Percentiles rank a stretch among this genome's conserved stretches.
Evolutionary conservation across 2,113 vertebrate genomes (phyloP).

Genomic region (Prunella himalayana): DNA sequence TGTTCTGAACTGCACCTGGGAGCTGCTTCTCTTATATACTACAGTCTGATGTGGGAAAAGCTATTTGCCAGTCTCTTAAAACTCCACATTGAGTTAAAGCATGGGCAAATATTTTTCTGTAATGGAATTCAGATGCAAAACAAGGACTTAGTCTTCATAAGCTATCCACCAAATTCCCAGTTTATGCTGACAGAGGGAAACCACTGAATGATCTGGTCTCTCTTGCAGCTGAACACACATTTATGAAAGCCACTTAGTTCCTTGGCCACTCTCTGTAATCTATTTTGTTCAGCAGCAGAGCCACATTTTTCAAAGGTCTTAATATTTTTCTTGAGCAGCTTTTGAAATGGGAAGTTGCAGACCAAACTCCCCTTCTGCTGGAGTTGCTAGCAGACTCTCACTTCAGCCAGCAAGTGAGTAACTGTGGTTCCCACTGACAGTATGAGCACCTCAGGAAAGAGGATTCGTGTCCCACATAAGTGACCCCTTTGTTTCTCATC

Average conservation of each 20-base stretch:
- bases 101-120: not conserved
- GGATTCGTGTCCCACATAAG: not conserved
- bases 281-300: not conserved
- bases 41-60: not conserved
- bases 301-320: not conserved
- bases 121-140: not conserved
- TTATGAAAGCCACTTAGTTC: not conserved
- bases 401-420: not conserved
- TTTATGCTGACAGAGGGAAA: not conserved
- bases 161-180: not conserved
- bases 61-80: not conserved
- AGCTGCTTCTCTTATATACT: not conserved
- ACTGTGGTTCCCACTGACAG: not conserved
- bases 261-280: not conserved
- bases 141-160: not conserved
- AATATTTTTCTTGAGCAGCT: not conserved
- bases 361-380: not conserved
- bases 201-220: not conserved
- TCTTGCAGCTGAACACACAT: not conserved
- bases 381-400: not conserved
- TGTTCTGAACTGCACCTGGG: not conserved
- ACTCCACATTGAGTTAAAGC: not conserved
- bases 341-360: not conserved
- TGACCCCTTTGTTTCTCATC: not conserved
- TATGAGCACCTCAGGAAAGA: not conserved